A percentile compares a stretch with the other conserved stretches of the same genome.
Conservation (phyloP, 2,797 vertebrate genomes). For the Intellagama lesueurii region DNA sequence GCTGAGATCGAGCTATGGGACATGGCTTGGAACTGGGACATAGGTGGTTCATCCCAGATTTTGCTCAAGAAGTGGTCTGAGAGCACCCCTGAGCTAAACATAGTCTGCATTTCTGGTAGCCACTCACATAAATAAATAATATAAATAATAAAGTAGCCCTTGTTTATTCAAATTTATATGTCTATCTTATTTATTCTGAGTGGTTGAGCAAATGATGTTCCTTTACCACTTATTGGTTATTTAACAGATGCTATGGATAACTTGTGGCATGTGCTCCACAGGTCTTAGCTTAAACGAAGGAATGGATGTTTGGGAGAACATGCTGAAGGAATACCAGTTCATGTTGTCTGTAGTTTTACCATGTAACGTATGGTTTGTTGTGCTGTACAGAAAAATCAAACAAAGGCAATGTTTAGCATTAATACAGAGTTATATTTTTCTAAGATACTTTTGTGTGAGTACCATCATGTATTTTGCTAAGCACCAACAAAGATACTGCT, state of each 20-base stretch:
- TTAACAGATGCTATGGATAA: not conserved
- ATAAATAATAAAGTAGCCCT: too few species aligned
- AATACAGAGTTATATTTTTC: not conserved
- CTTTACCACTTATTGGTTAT: not conserved
- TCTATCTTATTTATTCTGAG: not conserved
- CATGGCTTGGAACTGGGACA: too few species aligned
- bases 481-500: too few species aligned
- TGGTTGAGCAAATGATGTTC: not conserved
- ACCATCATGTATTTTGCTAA: too few species aligned
- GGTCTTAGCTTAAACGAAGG: fast-evolving
- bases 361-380: fast-evolving
- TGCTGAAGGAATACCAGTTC: fast-evolving
- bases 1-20: too few species aligned
- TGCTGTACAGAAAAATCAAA: fast-evolving
- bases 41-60: too few species aligned
- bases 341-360: fast-evolving
- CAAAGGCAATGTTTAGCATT: not conserved
- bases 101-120: too few species aligned
- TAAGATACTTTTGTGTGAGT: not conserved
- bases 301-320: not conserved
- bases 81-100: too few species aligned
- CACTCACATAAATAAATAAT: too few species aligned
- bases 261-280: fast-evolving
- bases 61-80: too few species aligned
- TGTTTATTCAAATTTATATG: too few species aligned